phyloP scores from a whole-genome alignment of 1,140 invertebrate species.

The Aphidius ervi region DNA sequence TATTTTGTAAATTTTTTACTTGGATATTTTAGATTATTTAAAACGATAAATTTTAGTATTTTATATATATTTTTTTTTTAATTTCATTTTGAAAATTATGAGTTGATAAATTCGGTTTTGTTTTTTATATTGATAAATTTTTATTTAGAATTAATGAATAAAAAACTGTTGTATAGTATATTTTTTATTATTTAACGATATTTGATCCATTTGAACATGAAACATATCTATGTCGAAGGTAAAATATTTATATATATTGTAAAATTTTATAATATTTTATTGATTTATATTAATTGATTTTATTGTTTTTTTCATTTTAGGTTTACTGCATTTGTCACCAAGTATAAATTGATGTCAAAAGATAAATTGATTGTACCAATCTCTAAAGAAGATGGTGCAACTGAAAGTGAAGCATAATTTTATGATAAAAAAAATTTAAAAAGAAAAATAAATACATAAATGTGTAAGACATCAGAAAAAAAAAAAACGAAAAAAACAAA shows the following conservation, averaged over 20 bases:
- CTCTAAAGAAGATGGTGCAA: constrained; percentile 66
- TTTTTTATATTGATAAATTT: too few species aligned
- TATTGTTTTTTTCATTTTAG: constrained; percentile 29
- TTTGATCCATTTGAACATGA: constrained; percentile 99
- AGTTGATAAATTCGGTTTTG: too few species aligned
- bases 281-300: constrained; percentile 1
- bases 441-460: too few species aligned
- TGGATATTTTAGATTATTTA: too few species aligned
- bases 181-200: constrained; percentile 94
- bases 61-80: too few species aligned
- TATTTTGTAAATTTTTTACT: too few species aligned
- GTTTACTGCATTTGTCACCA: constrained; percentile 97
- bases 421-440: too few species aligned
- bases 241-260: background rate
- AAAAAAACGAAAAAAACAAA: too few species aligned
- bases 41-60: too few species aligned
- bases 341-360: constrained; percentile 97
- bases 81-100: too few species aligned
- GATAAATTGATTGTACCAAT: constrained; percentile 99
- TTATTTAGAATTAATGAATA: constrained; percentile 53
- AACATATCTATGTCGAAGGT: constrained; percentile 85
- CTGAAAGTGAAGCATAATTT: constrained; percentile 67
- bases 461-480: too few species aligned
- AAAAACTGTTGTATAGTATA: constrained; percentile 99
- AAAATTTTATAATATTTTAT: constrained; percentile 8